Base-by-base conservation (phyloP, 37 sponge, comb jelly and placozoan genomes). In the Beroe forskalii region DNA sequence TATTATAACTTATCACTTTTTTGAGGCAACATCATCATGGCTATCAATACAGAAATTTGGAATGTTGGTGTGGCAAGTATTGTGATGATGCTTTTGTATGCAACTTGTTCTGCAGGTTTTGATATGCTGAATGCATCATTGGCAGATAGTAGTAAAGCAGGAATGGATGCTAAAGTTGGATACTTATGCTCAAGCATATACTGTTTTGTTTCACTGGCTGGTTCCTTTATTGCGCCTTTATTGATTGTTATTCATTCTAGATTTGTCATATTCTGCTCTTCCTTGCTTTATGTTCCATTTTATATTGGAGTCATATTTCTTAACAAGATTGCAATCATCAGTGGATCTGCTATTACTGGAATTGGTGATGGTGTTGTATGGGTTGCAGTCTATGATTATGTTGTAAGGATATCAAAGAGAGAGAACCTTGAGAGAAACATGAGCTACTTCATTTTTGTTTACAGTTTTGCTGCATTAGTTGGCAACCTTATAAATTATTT, bases 331-430 rank as follows among this genome's bases (percentile, higher is more conserved):
- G 75, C 39, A 3, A 14, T 72, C 39, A 33, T 72, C 14, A 36
- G 22, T 38, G 75, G 75, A 30, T 35, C 75, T 3, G 39, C 75
- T 19, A 72, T 72, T 22, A 27, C 23, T 72, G 75, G 75, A 23
- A 72, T 37, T 38, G 75, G 31, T 38, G 75, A 72, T 37, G 75
- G 75, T 6, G 39, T 72, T 4, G 40, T 37, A 39, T 72, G 75
- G 75, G 75, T 72, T 33, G 75, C 35, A 20, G 40, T 72, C 14
- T 72, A 36, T 72, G 75, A 72, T 37, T 72, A 72, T 37, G 75
- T 72, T 23, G 75, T n/a, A n/a, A n/a, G n/a, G n/a, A n/a, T n/a
- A n/a, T n/a, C n/a, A n/a, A n/a, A n/a, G n/a, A n/a, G n/a, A n/a
- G n/a, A n/a, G n/a, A n/a, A n/a, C n/a, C n/a, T n/a, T n/a, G n/a